Evolutionary conservation across 2,888 invertebrate species (phyloP), one percentile per base, ranked within the genome.

Genomic region (Patella depressa): DNA sequence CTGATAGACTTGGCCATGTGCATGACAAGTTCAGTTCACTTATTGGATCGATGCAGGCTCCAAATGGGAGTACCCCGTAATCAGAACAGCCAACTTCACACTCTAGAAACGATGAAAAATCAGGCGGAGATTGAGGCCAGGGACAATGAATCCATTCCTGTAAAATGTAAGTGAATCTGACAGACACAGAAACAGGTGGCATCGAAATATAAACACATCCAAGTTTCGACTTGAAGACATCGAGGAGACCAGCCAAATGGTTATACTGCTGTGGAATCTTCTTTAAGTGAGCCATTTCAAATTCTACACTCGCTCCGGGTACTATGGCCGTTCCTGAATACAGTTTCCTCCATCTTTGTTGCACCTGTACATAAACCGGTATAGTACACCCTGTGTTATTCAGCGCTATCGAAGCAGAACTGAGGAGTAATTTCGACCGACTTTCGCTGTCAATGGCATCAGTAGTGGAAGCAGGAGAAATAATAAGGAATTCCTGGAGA

Each of bases 191-290:
- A 34, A 95, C 94, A 70, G 95, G 94, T 84, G 85, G 92, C 85
- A 90, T 81, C 87, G 93, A 85, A 86, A 85, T 84, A 53, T 82
- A 83, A 11, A 77, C 79, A 77, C 83, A 83, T 2, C 92, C 95
- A 94, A 89, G 96, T 94, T 94, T 98, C 45, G 96, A 95, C 92
- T 97, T 97, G 90, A 99, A 98, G 81, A 98, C 92, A 86, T 95
- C 95, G 65, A 97, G 92, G 73, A 98, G 93, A 3, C 95, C 95
- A 87, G 91, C 95, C 0, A 99, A 93, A 92, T 97, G 96, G 85
- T 95, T 95, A 88, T 95, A 97, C 86, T 96, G 95, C 45, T 94
- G 93, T 1, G 97, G 96, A 77, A 95, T 94, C 84, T 94, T 94
- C 89, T 95, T 95, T 80, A 98, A 93, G 90, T 97, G 96, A 73